A percentile compares a stretch with the other conserved stretches of the same genome.
phyloP scores from a whole-genome alignment of 2,113 vertebrate genomes.

The Phaetusa simplex region DNA sequence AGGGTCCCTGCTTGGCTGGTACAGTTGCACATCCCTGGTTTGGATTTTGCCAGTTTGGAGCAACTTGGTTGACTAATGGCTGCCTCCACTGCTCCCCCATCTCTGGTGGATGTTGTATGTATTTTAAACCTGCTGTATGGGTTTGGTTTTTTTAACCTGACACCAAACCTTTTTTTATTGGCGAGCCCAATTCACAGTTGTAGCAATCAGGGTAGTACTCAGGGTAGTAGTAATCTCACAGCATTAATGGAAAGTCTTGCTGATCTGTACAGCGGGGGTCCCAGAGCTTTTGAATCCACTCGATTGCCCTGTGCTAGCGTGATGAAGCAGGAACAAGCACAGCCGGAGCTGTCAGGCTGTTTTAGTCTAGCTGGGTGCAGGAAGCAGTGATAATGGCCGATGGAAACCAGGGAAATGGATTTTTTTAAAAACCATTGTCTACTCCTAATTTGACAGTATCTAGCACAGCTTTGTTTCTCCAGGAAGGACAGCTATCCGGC shows the following conservation, averaged over 20 bases:
- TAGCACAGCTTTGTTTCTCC: not conserved
- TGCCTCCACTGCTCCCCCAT: not conserved
- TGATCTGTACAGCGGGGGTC: not conserved
- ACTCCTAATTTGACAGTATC: not conserved
- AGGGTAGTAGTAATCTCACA: not conserved
- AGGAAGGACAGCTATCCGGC: not conserved
- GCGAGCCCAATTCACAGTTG: not conserved
- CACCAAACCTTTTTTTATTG: not conserved
- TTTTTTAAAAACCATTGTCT: not conserved
- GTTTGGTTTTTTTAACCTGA: not conserved
- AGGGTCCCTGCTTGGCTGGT: not conserved
- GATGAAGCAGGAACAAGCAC: not conserved
- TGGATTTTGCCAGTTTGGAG: not conserved
- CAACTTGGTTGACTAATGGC: not conserved
- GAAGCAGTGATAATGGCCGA: fast-evolving
- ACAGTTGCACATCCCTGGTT: not conserved
- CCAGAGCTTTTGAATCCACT: not conserved
- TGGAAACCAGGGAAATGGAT: not conserved
- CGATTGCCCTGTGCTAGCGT: not conserved
- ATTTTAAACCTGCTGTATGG: not conserved
- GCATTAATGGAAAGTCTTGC: not conserved
- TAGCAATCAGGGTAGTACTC: not conserved
- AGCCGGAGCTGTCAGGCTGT: not conserved
- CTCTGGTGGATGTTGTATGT: not conserved
- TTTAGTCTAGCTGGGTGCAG: not conserved